phyloP scores from a whole-genome alignment of 2,888 invertebrate genomes.

The Netelia virgata region DNA sequence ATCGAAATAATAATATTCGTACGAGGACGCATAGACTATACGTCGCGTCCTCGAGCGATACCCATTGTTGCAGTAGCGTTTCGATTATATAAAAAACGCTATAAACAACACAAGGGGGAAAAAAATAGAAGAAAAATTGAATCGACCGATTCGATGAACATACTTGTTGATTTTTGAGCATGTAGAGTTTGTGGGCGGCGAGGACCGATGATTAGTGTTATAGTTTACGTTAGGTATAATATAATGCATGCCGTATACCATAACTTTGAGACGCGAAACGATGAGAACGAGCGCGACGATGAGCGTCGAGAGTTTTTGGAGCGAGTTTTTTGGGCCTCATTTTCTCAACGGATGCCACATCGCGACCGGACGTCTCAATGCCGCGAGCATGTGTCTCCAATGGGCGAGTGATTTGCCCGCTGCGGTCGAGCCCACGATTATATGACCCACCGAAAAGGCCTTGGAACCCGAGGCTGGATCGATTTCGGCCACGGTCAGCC shows the following conservation, averaged over 20 bases:
- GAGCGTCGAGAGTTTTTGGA: neutral
- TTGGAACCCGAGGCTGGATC: conserved; percentile 85
- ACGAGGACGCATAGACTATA: neutral
- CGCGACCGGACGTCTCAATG: conserved; percentile 92
- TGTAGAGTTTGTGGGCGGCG: conserved; percentile 61
- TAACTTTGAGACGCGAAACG: neutral
- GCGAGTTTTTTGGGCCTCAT: conserved; percentile 69
- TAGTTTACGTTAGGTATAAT: neutral
- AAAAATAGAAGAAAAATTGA: neutral
- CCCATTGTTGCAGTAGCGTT: neutral
- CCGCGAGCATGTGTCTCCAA: conserved; percentile 94
- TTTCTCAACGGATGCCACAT: conserved; percentile 93
- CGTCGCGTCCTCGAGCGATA: neutral
- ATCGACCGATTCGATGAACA: neutral
- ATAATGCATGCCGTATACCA: neutral
- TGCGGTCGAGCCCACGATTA: conserved; percentile 91
- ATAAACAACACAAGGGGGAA: neutral
- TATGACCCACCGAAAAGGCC: conserved; percentile 91
- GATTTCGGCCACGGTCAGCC: conserved; percentile 88
- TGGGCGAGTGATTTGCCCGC: conserved; percentile 91
- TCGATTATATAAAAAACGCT: neutral
- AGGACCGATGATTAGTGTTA: conserved; percentile 47
- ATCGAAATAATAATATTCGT: too few species aligned
- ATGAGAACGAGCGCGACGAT: conserved; percentile 7
- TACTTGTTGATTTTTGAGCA: conserved; percentile 55